Percentiles rank a stretch among this genome's conserved stretches.
These are phyloP conservation scores for Lepus townsendii DNA, from an alignment of 2,797 vertebrate species.

Conservation along the genomic window DNA sequence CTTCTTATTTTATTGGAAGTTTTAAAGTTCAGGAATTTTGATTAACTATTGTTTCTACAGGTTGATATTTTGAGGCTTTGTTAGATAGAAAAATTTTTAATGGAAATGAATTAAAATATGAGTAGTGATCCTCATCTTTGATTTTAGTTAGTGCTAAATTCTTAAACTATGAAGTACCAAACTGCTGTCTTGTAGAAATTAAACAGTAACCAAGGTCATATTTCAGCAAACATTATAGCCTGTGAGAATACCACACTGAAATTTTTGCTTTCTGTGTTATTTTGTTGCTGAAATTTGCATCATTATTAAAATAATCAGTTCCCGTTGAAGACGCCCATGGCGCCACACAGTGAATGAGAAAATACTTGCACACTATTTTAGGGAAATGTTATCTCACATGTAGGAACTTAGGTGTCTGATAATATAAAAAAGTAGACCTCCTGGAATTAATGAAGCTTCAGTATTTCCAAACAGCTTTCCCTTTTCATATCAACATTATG, in stretches of 20 bases:
- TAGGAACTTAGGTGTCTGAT: neutral
- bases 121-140: neutral
- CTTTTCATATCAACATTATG: neutral
- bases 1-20: neutral
- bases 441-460: constrained; percentile 1
- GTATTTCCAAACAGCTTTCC: neutral
- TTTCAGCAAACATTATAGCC: neutral
- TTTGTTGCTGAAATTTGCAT: neutral
- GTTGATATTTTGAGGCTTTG: neutral
- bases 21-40: neutral
- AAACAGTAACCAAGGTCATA: neutral
- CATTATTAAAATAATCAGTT: neutral
- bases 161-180: neutral
- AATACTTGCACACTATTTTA: constrained; percentile 10
- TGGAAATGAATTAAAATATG: constrained; percentile 1
- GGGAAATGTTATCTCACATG: constrained; percentile 9
- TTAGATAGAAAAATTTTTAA: neutral
- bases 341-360: neutral
- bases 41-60: constrained; percentile 20
- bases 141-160: neutral
- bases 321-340: neutral
- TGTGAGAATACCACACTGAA: neutral
- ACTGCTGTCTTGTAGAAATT: neutral
- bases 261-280: neutral
- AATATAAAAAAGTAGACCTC: neutral